These are phyloP conservation scores for Prunella strophiata DNA, from an alignment of 2,797 vertebrate species.

Conservation along the genomic window DNA sequence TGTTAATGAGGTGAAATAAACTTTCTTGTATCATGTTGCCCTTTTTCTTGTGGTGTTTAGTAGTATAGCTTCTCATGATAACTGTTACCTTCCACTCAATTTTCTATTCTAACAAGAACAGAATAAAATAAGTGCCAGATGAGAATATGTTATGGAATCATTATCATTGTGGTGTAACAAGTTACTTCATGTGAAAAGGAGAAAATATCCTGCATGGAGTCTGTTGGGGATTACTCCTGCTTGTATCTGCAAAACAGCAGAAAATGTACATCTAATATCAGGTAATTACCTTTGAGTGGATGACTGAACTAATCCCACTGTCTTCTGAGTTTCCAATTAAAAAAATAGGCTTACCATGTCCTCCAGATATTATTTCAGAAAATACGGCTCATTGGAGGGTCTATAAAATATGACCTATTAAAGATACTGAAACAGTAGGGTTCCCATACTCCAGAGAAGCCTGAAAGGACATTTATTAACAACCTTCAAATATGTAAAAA, in stretches of 20 bases:
- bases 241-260: neutral
- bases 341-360: conserved; percentile 24
- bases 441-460: neutral
- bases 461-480: conserved; percentile 13
- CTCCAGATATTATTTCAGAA: conserved; percentile 45
- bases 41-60: neutral
- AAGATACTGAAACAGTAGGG: neutral
- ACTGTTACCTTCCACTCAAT: neutral
- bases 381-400: neutral
- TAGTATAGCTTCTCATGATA: neutral
- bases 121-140: neutral
- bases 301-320: conserved; percentile 42
- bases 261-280: conserved; percentile 41
- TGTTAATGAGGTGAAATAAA: neutral
- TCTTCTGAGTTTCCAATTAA: conserved; percentile 52
- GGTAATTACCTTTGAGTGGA: conserved; percentile 46
- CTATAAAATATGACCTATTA: conserved; percentile 40
- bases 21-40: neutral
- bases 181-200: neutral
- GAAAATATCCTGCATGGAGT: neutral
- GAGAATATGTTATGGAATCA: neutral
- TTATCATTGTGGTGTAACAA: neutral
- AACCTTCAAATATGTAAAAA: conserved; percentile 19
- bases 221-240: neutral
- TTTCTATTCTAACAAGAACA: neutral